Evolutionary conservation across 2,888 invertebrate species (phyloP).

Genomic region (Rhaphigaster nebulosa): DNA sequence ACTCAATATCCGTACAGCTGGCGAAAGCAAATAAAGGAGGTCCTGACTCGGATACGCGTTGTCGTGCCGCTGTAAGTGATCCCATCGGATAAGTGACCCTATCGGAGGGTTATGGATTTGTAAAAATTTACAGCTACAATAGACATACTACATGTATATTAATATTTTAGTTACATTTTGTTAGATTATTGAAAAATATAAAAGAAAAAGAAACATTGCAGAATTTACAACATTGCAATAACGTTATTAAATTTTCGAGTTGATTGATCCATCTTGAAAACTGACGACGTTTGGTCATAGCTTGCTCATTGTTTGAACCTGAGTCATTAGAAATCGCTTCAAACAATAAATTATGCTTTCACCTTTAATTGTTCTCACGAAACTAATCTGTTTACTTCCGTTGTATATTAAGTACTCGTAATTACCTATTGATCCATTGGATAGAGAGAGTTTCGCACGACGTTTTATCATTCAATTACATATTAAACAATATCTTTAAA

Average conservation of each 20-base stretch:
- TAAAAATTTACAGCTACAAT: too few relatives aligned
- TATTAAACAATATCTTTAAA: not conserved
- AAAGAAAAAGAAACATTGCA: too few relatives aligned
- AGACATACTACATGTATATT: too few relatives aligned
- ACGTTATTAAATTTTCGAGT: not conserved
- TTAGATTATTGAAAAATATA: too few relatives aligned
- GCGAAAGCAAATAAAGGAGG: too few relatives aligned
- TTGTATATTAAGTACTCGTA: not conserved
- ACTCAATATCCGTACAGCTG: too few relatives aligned
- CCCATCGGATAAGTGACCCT: too few relatives aligned
- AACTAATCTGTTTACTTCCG: constrained; percentile 17
- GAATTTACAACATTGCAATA: too few relatives aligned
- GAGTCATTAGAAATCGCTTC: constrained; percentile 3
- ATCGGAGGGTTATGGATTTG: too few relatives aligned
- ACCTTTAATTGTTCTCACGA: not conserved
- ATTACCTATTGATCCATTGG: not conserved
- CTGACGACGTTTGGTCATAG: not conserved
- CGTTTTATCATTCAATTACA: not conserved
- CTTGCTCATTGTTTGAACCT: not conserved
- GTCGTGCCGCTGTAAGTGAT: too few relatives aligned
- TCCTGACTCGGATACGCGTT: too few relatives aligned
- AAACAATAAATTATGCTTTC: constrained; percentile 41
- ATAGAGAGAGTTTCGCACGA: not conserved
- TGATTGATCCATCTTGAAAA: not conserved
- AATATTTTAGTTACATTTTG: too few relatives aligned